Evolutionary conservation across 2,797 vertebrate species (phyloP).

Genomic region (Gastrophryne carolinensis): DNA sequence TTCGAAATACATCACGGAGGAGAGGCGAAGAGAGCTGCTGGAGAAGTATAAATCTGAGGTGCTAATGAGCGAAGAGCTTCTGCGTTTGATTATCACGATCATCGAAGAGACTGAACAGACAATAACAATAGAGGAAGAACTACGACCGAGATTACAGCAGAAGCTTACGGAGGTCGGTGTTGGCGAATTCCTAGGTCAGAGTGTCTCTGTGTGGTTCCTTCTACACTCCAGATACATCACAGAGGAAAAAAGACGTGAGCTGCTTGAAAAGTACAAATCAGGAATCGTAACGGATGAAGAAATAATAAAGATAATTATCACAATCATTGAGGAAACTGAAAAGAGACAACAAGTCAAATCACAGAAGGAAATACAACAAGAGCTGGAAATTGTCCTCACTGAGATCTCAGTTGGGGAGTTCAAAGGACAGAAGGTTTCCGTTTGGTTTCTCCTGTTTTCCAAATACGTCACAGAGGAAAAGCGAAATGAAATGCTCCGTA

Average conservation of each 20-base stretch:
- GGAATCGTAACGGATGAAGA: slow-evolving; percentile 39
- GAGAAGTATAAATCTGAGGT: slow-evolving; percentile 63
- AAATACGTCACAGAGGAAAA: slow-evolving; percentile 73
- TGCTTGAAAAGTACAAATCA: slow-evolving; percentile 69
- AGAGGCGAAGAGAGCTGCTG: slow-evolving; percentile 70
- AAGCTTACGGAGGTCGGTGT: slow-evolving; percentile 57
- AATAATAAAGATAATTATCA: slow-evolving; percentile 1
- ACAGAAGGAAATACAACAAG: slow-evolving; percentile 38
- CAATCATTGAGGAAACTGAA: slow-evolving; percentile 26
- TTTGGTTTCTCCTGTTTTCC: slow-evolving; percentile 81
- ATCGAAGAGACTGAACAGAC: slow-evolving; percentile 21
- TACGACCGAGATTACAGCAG: slow-evolving; percentile 53
- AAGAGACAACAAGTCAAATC: neutral
- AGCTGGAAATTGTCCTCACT: slow-evolving; percentile 53
- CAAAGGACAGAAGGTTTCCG: slow-evolving; percentile 70
- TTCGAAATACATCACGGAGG: slow-evolving; percentile 76
- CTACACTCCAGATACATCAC: slow-evolving; percentile 79
- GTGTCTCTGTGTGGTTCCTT: slow-evolving; percentile 77
- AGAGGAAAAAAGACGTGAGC: slow-evolving; percentile 67
- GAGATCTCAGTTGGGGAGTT: slow-evolving; percentile 69
- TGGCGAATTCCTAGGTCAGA: slow-evolving; percentile 72
- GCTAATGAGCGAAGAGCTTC: slow-evolving; percentile 28
- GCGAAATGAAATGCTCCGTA: slow-evolving; percentile 68
- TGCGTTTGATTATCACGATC: slow-evolving; percentile 6
- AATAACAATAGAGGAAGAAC: neutral